Evolutionary conservation across 2,113 vertebrate species (phyloP), one percentile per base, ranked within the genome.

Genomic region (Malurus melanocephalus): DNA sequence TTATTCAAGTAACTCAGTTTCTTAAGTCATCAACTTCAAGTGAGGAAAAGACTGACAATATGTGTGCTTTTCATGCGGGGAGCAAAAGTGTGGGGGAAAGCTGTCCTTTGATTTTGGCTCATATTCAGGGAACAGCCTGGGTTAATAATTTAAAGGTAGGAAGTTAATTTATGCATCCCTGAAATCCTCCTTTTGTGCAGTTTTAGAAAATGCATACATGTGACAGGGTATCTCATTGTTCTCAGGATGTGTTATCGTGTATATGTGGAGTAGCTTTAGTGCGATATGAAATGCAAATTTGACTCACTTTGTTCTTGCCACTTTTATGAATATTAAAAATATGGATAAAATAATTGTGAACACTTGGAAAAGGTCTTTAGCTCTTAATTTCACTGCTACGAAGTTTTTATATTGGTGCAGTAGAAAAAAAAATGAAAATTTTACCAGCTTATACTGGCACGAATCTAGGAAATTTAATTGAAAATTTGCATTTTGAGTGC

Each of bases 261-360:
- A 92, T 90, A 94, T 94, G 67, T 95, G 90, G 93, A 94, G 90
- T 93, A 94, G 78, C 74, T 94, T 94, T 85, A 93, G 90, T 88
- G 78, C 0, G 71, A 92, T 94, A 95, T 92, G 93, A 95, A 95
- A 96, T 95, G 93, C 94, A 96, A 96, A 96, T 96, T 96, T 90
- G 62, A 80, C 60, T 94, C 85, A 94, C 94, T 96, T 95, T 95
- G 87, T 96, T 94, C 95, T 94, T 94, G 80, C 92, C 90, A 96
- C 67, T 96, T 96, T 94, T 95, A 95, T 96, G 96, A 95, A 96
- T 96, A 95, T 95, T 96, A 96, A 96, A 96, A 94, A 92, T 92
- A 95, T 60, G 72, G 80, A 80, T 91, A 95, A 94, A 96, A 93
- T 96, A 95, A 95, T 95, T 94, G 91, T 93, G 92, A 95, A 91